Conservation (phyloP, 1,140 invertebrate species). For the Phymorhynchus buccinoides region DNA sequence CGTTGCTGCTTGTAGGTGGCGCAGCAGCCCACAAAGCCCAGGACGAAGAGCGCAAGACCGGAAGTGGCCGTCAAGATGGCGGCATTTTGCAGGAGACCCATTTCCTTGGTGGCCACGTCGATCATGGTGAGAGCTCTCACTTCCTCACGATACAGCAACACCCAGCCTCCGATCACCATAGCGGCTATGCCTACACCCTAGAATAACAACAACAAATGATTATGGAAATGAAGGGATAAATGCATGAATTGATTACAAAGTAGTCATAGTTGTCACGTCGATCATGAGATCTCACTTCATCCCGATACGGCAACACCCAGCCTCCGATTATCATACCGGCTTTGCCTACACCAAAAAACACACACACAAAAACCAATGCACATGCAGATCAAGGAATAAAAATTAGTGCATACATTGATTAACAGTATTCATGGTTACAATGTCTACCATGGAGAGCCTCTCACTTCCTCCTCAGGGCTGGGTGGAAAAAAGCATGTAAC, state of each 20-base stretch:
- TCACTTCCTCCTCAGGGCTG: too few relatives aligned
- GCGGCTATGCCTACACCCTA: constrained; percentile 8
- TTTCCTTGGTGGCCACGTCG: constrained; percentile 17
- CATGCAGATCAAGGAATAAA: not conserved
- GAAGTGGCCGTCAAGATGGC: constrained; percentile 21
- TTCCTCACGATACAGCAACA: constrained; percentile 17
- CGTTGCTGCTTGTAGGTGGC: not conserved
- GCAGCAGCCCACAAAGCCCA: constrained; percentile 28
- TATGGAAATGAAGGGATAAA: not conserved
- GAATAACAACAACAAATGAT: not conserved
- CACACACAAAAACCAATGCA: too few relatives aligned
- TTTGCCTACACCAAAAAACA: not conserved
- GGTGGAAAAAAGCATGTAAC: too few relatives aligned
- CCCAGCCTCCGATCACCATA: constrained; percentile 9
- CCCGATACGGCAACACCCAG: constrained; percentile 13
- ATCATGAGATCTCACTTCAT: not conserved
- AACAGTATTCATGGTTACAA: not conserved
- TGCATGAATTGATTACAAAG: not conserved
- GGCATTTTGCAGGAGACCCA: constrained; percentile 28
- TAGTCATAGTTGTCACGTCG: not conserved
- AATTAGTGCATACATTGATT: not conserved
- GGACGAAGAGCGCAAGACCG: constrained; percentile 17
- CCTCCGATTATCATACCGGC: not conserved
- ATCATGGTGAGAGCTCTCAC: not conserved
- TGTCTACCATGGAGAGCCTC: too few relatives aligned